These are phyloP conservation scores for Drosophila affinis DNA, from an alignment of 2,888 invertebrate genomes.

Conservation along the genomic window DNA sequence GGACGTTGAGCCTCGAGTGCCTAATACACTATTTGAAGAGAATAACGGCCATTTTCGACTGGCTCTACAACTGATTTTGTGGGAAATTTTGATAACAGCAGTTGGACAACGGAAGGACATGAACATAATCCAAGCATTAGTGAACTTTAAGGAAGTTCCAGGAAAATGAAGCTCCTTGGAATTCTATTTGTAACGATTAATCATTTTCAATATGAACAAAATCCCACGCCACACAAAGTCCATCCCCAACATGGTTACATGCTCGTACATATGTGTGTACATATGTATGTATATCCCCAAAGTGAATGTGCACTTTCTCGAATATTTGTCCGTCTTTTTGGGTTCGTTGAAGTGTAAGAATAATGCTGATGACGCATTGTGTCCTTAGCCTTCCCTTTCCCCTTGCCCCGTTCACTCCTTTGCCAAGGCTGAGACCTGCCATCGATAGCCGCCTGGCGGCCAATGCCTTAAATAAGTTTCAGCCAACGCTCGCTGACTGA, in stretches of 20 bases:
- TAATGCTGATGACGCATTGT: constrained; percentile 59
- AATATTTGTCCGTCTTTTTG: constrained; percentile 33
- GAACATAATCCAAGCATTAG: background rate
- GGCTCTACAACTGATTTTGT: too few species aligned
- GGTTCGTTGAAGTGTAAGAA: constrained; percentile 63
- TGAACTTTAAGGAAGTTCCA: too few species aligned
- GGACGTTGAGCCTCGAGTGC: too few species aligned
- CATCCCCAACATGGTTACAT: constrained; percentile 15
- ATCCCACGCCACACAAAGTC: constrained; percentile 3
- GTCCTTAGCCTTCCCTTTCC: constrained; percentile 11
- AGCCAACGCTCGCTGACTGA: constrained; percentile 27
- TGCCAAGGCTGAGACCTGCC: constrained; percentile 33
- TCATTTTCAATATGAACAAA: background rate
- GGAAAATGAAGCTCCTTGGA: background rate
- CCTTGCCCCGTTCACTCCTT: background rate
- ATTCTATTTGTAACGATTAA: background rate
- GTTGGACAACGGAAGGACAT: background rate
- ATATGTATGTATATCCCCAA: background rate
- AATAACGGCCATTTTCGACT: too few species aligned
- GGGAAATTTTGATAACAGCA: too few species aligned
- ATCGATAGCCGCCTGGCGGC: constrained; percentile 27
- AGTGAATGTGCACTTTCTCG: constrained; percentile 14
- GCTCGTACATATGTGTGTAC: background rate
- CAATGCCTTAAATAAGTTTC: constrained; percentile 49
- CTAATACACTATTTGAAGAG: too few species aligned